Percentiles rank a stretch among this genome's conserved stretches.
These are phyloP conservation scores for Meteorus colon DNA, from an alignment of 2,888 invertebrate genomes.

Conservation along the genomic window DNA sequence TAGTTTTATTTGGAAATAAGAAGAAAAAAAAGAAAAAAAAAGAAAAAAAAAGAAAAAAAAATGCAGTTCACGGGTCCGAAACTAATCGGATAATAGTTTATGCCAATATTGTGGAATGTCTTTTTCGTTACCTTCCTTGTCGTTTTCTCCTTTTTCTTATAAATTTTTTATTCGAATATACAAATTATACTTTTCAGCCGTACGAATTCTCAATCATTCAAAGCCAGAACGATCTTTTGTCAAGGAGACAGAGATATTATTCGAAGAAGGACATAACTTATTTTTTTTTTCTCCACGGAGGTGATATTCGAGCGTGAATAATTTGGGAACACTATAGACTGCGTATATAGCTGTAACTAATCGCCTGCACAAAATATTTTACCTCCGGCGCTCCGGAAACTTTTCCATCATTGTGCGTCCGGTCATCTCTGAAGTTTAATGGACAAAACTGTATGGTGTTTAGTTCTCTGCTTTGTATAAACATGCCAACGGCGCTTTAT, in stretches of 20 bases:
- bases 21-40: constrained; percentile 12
- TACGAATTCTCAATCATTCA: too few species aligned
- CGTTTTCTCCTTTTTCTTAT: constrained; percentile 44
- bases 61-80: not conserved
- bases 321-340: not conserved
- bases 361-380: constrained; percentile 12
- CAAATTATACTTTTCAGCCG: too few species aligned
- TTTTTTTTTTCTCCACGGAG: constrained; percentile 25
- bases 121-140: constrained; percentile 49
- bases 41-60: constrained; percentile 13
- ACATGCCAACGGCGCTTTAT: constrained; percentile 1
- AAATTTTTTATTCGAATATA: not conserved
- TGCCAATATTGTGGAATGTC: constrained; percentile 23
- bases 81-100: not conserved
- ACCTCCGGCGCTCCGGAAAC: not conserved
- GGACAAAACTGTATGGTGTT: not conserved
- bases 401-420: constrained; percentile 1
- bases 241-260: not conserved
- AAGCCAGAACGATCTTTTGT: not conserved
- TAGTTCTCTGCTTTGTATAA: not conserved
- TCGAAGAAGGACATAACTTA: not conserved
- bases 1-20: not conserved
- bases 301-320: constrained; percentile 15
- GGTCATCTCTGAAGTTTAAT: constrained; percentile 16
- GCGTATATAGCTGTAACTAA: constrained; percentile 1